Percentiles rank a stretch among this genome's conserved stretches.
Evolutionary conservation across 2,113 vertebrate species (phyloP).

Genomic region (Clarias gariepinus): DNA sequence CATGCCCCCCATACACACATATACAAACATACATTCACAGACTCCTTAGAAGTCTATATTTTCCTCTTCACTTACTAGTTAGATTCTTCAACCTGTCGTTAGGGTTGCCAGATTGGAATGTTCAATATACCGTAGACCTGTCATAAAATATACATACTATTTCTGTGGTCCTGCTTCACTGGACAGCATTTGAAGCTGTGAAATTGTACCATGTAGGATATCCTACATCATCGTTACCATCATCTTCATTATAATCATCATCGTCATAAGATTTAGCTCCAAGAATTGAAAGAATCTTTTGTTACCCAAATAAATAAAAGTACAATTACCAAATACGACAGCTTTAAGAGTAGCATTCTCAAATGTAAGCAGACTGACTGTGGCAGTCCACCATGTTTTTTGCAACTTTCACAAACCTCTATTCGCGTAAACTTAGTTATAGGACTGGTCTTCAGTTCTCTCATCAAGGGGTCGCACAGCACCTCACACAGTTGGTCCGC

Average conservation of each 20-base stretch:
- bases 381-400: neutral
- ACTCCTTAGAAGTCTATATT: constrained; percentile 50
- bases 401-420: neutral
- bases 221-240: neutral
- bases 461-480: too few species aligned
- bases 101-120: constrained; percentile 37
- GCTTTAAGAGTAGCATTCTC: neutral
- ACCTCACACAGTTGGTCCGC: too few species aligned
- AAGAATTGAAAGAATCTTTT: neutral
- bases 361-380: neutral
- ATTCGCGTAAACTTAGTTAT: neutral
- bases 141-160: neutral
- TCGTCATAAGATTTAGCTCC: neutral
- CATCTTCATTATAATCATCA: too few species aligned
- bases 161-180: neutral
- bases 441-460: too few species aligned
- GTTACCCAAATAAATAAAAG: neutral
- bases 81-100: constrained; percentile 30
- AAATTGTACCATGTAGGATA: neutral
- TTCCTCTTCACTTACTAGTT: constrained; percentile 57
- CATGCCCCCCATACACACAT: neutral
- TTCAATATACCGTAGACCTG: neutral
- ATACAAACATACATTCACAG: constrained; percentile 32
- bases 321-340: neutral
- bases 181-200: neutral